Evolutionary conservation across 2,113 vertebrate species (phyloP), one percentile per base, ranked within the genome.

Genomic region (Benitochromis conjunctus): DNA sequence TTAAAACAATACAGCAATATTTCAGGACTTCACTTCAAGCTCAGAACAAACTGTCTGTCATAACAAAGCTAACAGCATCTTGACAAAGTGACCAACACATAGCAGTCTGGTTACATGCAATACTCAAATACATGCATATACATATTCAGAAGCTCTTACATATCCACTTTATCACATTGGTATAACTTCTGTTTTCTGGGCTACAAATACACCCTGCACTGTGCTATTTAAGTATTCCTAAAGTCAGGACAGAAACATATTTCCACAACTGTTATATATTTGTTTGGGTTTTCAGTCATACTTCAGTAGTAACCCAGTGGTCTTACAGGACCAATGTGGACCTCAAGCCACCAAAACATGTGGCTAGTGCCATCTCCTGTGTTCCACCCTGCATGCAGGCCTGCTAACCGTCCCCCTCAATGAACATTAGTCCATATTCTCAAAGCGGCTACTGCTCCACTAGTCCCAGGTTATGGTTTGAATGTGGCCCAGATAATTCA

Each of bases 381-480:
- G 46, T 76, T 76, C 43, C 43, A 31, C 3, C 43, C 43, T 51
- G 24, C 51, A 53, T n/a, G 18, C 43, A 76, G 66, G 21, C 38
- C 66, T 71, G 64, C 38, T 26, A 9, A 43, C n/a, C 9, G n/a
- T 43, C 64, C 7, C 21, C 24, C 13, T 46, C 66, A 46, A 16
- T 71, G 21, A 71, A 21, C 41, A 26, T 5, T 29, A 29, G 24
- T 29, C 66, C 10, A 11, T 74, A 5, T 46, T 29, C 9, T 74
- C 5, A 5, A 48, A 74, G 69, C 3, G 10, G 10, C 46, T 53
- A 9, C 0, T 53, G 24, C 46, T 31, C 6, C 26, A 31, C 18
- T 5, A n/a, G 18, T 31, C 4, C 19, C 10, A 13, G 7, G 18
- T 0, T 0, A 12, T 8, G 3, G 46, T 7, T 34, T 53, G 0